phyloP scores from a whole-genome alignment of 2,888 invertebrate species.

The Macaria notata region DNA sequence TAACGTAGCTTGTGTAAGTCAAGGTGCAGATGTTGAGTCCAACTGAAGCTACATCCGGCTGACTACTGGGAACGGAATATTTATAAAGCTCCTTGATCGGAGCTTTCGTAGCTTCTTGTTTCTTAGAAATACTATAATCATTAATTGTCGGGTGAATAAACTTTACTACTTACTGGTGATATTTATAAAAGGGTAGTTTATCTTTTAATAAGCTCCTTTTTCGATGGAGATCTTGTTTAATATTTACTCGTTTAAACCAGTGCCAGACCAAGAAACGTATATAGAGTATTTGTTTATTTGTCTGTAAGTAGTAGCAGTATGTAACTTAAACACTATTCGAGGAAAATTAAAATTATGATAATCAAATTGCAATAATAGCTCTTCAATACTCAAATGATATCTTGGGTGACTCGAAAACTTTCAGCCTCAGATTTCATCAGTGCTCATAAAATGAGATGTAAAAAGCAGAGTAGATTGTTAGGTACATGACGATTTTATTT shows the following conservation, averaged over 20 bases:
- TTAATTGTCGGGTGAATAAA: constrained; percentile 55
- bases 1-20: constrained; percentile 77
- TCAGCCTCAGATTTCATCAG: too few species aligned
- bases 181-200: not conserved
- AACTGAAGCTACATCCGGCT: constrained; percentile 74
- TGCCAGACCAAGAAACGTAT: too few species aligned
- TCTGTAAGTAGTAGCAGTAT: too few species aligned
- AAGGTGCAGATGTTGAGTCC: constrained; percentile 78
- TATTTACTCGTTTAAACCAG: not conserved
- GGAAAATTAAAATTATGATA: too few species aligned
- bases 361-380: too few species aligned
- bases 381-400: too few species aligned
- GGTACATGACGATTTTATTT: too few species aligned
- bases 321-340: too few species aligned
- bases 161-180: constrained; percentile 30
- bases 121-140: constrained; percentile 67
- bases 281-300: too few species aligned
- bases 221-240: not conserved
- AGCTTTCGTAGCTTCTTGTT: constrained; percentile 59
- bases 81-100: constrained; percentile 67
- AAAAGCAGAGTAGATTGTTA: too few species aligned
- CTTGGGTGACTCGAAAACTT: too few species aligned
- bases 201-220: not conserved
- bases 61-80: constrained; percentile 75
- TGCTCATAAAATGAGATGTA: too few species aligned